Evolutionary conservation across 2,113 vertebrate genomes (phyloP).

Genomic region (Semnornis frantzii): DNA sequence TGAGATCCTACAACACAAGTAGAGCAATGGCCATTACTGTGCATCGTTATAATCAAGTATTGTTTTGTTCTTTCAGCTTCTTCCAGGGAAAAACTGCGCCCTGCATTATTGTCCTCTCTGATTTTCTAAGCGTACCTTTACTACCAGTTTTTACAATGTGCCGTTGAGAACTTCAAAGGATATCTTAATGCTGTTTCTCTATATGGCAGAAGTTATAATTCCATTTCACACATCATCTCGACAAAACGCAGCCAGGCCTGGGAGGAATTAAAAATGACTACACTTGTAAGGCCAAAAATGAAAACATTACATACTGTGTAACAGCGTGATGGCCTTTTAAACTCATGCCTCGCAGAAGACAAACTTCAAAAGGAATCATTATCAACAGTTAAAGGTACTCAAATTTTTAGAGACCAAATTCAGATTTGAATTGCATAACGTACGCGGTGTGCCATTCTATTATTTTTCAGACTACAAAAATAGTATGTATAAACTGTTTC

Average conservation of each 20-base stretch:
- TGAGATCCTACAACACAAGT: constrained; percentile 82
- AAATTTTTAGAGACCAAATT: constrained; percentile 10
- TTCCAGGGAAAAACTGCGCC: not conserved
- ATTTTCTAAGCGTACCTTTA: not conserved
- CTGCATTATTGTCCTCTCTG: not conserved
- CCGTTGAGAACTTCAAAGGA: constrained; percentile 47
- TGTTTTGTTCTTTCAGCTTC: not conserved
- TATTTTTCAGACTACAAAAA: constrained; percentile 43
- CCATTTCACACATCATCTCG: constrained; percentile 40
- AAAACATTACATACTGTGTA: constrained; percentile 36
- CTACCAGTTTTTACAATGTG: not conserved
- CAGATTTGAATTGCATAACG: constrained; percentile 3
- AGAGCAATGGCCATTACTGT: not conserved
- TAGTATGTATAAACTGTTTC: constrained; percentile 15
- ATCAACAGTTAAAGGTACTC: constrained; percentile 6
- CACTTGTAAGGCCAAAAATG: not conserved
- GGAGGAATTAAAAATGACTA: constrained; percentile 46
- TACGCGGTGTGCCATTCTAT: not conserved
- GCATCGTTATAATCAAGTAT: not conserved
- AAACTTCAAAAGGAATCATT: constrained; percentile 52
- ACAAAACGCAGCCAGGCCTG: not conserved
- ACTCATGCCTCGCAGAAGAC: constrained; percentile 12
- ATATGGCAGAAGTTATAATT: not conserved
- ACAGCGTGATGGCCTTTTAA: constrained; percentile 12
- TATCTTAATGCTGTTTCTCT: not conserved